phyloP scores from a whole-genome alignment of 2,797 vertebrate genomes.

The Coendou prehensilis region DNA sequence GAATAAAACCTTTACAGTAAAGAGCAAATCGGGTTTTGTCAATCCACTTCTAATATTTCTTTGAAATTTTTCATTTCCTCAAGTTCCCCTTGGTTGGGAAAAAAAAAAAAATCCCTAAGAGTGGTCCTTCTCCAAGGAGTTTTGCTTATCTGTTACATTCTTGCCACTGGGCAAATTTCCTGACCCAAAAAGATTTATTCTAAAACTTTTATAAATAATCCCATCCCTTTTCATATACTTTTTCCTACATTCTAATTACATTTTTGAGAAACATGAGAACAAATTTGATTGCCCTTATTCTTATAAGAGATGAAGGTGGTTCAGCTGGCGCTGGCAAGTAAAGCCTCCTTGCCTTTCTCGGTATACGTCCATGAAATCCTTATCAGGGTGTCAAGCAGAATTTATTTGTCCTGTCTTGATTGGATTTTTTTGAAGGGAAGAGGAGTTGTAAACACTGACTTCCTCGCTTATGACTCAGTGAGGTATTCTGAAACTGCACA shows the following conservation, averaged over 20 bases:
- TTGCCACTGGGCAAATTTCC: conserved; percentile 73
- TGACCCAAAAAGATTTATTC: conserved; percentile 80
- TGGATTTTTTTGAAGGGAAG: conserved; percentile 66
- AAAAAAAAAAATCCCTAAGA: not conserved
- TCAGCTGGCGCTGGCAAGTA: not conserved
- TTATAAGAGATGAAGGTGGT: conserved; percentile 43
- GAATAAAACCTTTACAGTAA: conserved; percentile 73
- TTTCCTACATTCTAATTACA: conserved; percentile 69
- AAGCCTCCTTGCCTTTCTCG: not conserved
- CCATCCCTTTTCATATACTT: conserved; percentile 71
- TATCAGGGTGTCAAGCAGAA: conserved; percentile 42
- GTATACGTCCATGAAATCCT: conserved; percentile 14
- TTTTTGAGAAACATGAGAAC: conserved; percentile 67
- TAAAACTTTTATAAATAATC: conserved; percentile 82
- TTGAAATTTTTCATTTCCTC: conserved; percentile 81
- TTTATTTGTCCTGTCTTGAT: conserved; percentile 62
- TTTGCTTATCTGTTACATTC: conserved; percentile 74
- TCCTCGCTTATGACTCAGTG: not conserved
- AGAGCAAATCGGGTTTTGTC: conserved; percentile 79
- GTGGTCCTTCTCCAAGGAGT: conserved; percentile 52
- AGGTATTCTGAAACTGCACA: not conserved
- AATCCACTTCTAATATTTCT: conserved; percentile 71
- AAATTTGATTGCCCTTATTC: conserved; percentile 70
- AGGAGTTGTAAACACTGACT: not conserved
- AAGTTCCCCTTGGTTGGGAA: conserved; percentile 32